phyloP scores from a whole-genome alignment of 2,888 invertebrate genomes.

The Drosophila bunnanda region DNA sequence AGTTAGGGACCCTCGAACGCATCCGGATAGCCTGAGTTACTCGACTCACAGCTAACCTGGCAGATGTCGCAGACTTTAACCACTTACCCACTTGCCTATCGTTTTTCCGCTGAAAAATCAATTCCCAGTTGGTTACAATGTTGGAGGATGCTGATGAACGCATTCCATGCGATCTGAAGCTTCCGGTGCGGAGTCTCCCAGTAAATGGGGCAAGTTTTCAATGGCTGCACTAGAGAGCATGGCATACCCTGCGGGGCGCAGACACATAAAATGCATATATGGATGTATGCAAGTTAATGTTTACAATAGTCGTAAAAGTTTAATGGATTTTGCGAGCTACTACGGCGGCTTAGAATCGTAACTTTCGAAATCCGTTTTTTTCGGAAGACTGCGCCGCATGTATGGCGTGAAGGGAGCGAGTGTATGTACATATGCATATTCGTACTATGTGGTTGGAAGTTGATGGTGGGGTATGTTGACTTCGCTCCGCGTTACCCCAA shows the following conservation, averaged over 20 bases:
- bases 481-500: neutral
- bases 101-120: slow-evolving; percentile 41
- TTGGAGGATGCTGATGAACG: slow-evolving; percentile 49
- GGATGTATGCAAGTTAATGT: slow-evolving; percentile 76
- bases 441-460: neutral
- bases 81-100: slow-evolving; percentile 2
- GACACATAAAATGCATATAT: slow-evolving; percentile 68
- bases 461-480: neutral
- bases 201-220: slow-evolving; percentile 54
- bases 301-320: slow-evolving; percentile 79
- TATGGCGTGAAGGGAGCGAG: neutral
- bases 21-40: neutral
- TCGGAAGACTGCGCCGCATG: neutral
- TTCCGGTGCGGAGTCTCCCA: neutral
- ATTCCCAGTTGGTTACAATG: slow-evolving; percentile 66
- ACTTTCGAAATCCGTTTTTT: slow-evolving; percentile 42
- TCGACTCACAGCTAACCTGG: slow-evolving; percentile 1
- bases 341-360: slow-evolving; percentile 34
- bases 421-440: neutral
- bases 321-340: slow-evolving; percentile 71
- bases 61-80: slow-evolving; percentile 13
- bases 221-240: slow-evolving; percentile 54
- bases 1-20: neutral
- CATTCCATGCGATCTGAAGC: slow-evolving; percentile 8
- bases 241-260: slow-evolving; percentile 53